Evolutionary conservation across 2,113 vertebrate genomes (phyloP).

Genomic region (Monarcha castaneiventris): DNA sequence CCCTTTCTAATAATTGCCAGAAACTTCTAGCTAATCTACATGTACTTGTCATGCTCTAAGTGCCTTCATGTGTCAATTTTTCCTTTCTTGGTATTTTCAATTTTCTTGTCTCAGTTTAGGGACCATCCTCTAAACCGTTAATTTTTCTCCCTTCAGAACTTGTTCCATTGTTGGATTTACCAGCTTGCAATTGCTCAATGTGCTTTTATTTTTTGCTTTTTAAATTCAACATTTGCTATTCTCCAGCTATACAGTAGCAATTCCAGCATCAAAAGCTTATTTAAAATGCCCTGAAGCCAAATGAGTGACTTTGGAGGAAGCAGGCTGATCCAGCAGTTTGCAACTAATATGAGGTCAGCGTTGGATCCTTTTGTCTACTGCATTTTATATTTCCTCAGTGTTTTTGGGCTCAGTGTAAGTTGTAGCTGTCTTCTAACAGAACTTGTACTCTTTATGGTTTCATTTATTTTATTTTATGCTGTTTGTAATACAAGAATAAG

Average conservation of each 20-base stretch:
- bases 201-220: neutral
- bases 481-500: neutral
- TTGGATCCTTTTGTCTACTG: neutral
- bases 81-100: neutral
- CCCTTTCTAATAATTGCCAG: neutral
- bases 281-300: conserved; percentile 14
- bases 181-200: neutral
- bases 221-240: neutral
- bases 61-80: neutral
- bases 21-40: neutral
- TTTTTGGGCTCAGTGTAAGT: neutral
- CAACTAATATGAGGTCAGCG: neutral
- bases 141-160: neutral
- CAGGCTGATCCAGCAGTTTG: conserved; percentile 16
- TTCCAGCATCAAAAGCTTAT: conserved; percentile 18
- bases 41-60: neutral
- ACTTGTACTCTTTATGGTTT: neutral
- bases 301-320: conserved; percentile 3
- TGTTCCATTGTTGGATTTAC: neutral
- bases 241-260: neutral
- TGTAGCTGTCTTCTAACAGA: neutral
- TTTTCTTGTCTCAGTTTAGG: neutral
- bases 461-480: neutral
- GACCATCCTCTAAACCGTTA: neutral
- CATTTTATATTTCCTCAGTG: neutral